Evolutionary conservation across 2,888 invertebrate species (phyloP).

Genomic region (Silvanus unidentatus): DNA sequence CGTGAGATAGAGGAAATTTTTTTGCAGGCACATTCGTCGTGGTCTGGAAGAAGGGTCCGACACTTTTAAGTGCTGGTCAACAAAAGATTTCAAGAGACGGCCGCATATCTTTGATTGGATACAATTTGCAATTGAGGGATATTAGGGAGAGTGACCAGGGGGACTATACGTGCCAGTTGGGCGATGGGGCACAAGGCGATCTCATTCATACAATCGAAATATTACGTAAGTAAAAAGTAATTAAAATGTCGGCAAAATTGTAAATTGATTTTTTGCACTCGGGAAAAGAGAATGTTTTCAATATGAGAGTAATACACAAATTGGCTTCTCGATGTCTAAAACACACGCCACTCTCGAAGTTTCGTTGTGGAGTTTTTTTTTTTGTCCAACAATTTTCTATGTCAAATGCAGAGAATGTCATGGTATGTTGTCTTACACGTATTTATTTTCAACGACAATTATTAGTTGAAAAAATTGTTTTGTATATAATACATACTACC

Average conservation of each 20-base stretch:
- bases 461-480: too few species aligned
- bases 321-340: neutral
- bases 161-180: slow-evolving; percentile 51
- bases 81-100: slow-evolving; percentile 49
- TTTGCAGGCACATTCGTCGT: slow-evolving; percentile 47
- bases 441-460: too few species aligned
- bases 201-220: slow-evolving; percentile 51
- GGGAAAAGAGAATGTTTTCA: too few species aligned
- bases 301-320: neutral
- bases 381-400: too few species aligned
- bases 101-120: slow-evolving; percentile 46
- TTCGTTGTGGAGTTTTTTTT: too few species aligned
- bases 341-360: neutral
- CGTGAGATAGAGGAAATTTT: too few species aligned
- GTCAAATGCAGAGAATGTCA: too few species aligned
- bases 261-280: too few species aligned
- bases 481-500: too few species aligned
- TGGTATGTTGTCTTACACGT: too few species aligned
- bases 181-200: slow-evolving; percentile 47
- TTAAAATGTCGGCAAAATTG: too few species aligned
- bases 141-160: slow-evolving; percentile 49
- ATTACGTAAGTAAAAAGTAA: slow-evolving; percentile 43
- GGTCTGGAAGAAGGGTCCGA: slow-evolving; percentile 48
- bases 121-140: slow-evolving; percentile 48
- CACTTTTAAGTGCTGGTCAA: slow-evolving; percentile 48